Evolutionary conservation across 2,113 vertebrate genomes (phyloP), one percentile per base, ranked within the genome.

Genomic region (Dipodomys spectabilis): DNA sequence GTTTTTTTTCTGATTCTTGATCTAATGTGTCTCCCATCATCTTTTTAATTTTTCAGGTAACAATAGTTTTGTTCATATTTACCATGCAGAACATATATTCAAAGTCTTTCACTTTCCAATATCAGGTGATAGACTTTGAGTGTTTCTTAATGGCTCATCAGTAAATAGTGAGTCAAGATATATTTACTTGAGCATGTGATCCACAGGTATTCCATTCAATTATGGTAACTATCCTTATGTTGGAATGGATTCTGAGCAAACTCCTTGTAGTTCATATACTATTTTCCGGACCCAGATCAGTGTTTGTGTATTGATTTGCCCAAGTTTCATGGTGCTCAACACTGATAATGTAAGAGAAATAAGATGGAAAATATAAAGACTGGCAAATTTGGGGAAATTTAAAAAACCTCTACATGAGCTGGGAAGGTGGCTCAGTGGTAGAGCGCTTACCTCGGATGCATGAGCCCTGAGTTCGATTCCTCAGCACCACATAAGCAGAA

Each of bases 61-160:
- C 49, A 49, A 49, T 12, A 49, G 49, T 49, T 12, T 15, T 57
- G 53, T 57, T 57, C 53, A 57, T 57, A 57, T 57, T 57, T 57
- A 57, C 53, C 53, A 57, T 16, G 15, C 15, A 25, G 6, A 49
- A 39, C 8, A 75, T 10, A 62, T 2, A 93, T 25, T 1, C 19
- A 86, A 30, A 86, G 53, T 28, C 7, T 85, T 35, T 69, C 22
- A 69, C 25, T 67, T 83, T n/a, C 62, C 69, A 69, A 32, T 35
- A 53, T 5, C n/a, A 30, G 27, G 23, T 35, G 15, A 15, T 7
- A 28, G 1, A 27, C 1, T 8, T 0, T 30, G 1, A 28, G n/a
- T 80, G 28, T 15, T 32, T 71, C 71, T 5, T 64, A 35, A 84
- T 30, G 32, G 22, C 57, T 53, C n/a, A 65, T 19, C 45, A 9